Evolutionary conservation across 2,113 vertebrate species (phyloP).

Genomic region (Genyomyrus donnyi): DNA sequence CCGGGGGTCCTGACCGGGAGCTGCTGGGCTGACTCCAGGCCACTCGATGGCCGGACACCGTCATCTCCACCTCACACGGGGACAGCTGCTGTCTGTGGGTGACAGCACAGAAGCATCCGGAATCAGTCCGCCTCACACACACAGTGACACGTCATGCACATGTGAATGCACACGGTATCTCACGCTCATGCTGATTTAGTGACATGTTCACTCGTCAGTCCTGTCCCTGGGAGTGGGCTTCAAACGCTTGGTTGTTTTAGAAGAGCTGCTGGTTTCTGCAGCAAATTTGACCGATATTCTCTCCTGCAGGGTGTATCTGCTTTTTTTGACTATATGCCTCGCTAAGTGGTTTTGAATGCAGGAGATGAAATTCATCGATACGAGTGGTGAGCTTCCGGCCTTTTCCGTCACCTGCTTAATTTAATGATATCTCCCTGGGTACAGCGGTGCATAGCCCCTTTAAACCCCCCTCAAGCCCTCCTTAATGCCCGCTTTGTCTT

Average conservation of each 20-base stretch:
- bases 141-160: neutral
- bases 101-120: neutral
- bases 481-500: conserved; percentile 28
- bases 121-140: neutral
- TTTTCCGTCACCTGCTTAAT: conserved; percentile 23
- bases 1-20: conserved; percentile 41
- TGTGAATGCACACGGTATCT: neutral
- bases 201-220: neutral
- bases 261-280: neutral
- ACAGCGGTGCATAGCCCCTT: conserved; percentile 29
- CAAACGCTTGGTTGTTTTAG: neutral
- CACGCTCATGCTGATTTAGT: neutral
- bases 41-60: conserved; percentile 42
- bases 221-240: neutral
- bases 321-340: conserved; percentile 11
- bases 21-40: conserved; percentile 44
- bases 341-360: conserved; percentile 21
- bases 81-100: conserved; percentile 61
- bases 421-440: conserved; percentile 22
- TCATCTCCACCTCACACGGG: conserved; percentile 67
- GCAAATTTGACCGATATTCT: neutral
- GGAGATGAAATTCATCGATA: conserved; percentile 15
- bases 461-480: conserved; percentile 22
- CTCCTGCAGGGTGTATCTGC: neutral
- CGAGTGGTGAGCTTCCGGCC: conserved; percentile 12